phyloP scores from a whole-genome alignment of 1,140 invertebrate genomes.

The Leptoteleia sp. region DNA sequence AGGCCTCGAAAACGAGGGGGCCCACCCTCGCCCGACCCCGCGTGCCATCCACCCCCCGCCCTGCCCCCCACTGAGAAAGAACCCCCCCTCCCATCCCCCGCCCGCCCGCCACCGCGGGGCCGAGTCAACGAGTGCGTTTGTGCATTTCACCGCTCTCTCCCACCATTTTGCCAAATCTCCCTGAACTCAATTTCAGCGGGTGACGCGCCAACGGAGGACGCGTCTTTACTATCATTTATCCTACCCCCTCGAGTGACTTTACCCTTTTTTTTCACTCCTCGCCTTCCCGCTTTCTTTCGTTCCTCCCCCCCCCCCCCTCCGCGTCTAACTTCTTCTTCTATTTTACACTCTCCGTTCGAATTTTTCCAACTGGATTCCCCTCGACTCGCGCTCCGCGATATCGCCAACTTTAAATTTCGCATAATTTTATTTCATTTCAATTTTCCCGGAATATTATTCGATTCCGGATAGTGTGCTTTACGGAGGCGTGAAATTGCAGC shows the following conservation, averaged over 20 bases:
- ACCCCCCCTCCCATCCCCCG: conserved; percentile 9
- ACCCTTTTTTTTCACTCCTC: conserved; percentile 13
- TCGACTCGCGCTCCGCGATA: conserved; percentile 12
- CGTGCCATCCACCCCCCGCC: conserved; percentile 39
- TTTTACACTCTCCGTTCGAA: conserved; percentile 32
- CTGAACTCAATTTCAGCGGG: conserved; percentile 60
- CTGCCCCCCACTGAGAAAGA: no score
- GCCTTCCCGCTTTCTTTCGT: neutral
- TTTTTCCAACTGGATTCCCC: conserved; percentile 44
- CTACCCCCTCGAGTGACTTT: conserved; percentile 37
- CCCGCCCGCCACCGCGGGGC: conserved; percentile 39
- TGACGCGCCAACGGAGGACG: conserved; percentile 50
- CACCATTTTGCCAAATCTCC: conserved; percentile 60
- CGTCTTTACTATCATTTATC: conserved; percentile 58
- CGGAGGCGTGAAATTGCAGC: conserved; percentile 41
- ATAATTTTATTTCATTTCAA: conserved; percentile 60
- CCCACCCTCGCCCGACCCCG: conserved; percentile 2
- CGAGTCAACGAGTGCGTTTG: conserved; percentile 57
- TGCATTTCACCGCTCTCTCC: conserved; percentile 58
- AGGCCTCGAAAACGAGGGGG: conserved; percentile 44
- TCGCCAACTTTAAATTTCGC: conserved; percentile 44
- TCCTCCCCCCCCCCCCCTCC: neutral
- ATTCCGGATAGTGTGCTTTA: conserved; percentile 36
- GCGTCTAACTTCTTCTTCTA: neutral
- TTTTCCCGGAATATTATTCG: conserved; percentile 44